phyloP scores from a whole-genome alignment of 2,797 vertebrate genomes.

The Tachyglossus aculeatus region DNA sequence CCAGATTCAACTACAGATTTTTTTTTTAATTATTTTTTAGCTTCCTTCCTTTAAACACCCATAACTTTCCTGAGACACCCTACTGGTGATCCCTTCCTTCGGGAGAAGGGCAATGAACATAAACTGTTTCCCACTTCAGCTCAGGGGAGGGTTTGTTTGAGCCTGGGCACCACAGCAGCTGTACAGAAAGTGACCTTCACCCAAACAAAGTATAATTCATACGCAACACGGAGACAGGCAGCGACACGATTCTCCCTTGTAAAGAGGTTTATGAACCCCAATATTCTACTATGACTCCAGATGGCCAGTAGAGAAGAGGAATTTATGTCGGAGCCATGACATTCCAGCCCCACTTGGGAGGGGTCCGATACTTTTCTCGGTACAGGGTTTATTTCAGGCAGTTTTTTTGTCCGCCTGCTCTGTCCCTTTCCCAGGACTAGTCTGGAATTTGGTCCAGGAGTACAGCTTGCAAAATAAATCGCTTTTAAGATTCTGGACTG shows the following conservation, averaged over 20 bases:
- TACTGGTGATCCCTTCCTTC: background rate
- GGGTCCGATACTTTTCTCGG: background rate
- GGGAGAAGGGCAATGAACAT: constrained; percentile 20
- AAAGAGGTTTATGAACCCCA: background rate
- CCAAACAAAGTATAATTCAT: constrained; percentile 45
- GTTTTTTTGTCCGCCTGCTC: background rate
- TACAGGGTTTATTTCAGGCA: constrained; percentile 8
- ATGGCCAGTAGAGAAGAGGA: constrained; percentile 19
- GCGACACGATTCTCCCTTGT: background rate
- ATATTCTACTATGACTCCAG: constrained; percentile 29
- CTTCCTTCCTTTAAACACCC: background rate
- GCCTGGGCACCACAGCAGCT: constrained; percentile 19
- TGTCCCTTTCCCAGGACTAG: background rate
- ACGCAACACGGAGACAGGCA: constrained; percentile 14
- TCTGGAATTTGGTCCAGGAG: background rate
- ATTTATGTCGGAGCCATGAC: constrained; percentile 2
- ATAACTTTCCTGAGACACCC: background rate
- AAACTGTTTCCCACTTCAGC: background rate
- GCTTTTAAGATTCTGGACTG: background rate
- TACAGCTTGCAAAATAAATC: background rate
- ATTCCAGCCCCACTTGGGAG: background rate
- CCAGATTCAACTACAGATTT: constrained; percentile 2
- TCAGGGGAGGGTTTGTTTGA: constrained; percentile 5
- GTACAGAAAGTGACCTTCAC: background rate
- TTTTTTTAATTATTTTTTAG: background rate